Evolutionary conservation across 2,888 invertebrate genomes (phyloP), one percentile per base, ranked within the genome.

Genomic region (Ichneumoninae sp.): DNA sequence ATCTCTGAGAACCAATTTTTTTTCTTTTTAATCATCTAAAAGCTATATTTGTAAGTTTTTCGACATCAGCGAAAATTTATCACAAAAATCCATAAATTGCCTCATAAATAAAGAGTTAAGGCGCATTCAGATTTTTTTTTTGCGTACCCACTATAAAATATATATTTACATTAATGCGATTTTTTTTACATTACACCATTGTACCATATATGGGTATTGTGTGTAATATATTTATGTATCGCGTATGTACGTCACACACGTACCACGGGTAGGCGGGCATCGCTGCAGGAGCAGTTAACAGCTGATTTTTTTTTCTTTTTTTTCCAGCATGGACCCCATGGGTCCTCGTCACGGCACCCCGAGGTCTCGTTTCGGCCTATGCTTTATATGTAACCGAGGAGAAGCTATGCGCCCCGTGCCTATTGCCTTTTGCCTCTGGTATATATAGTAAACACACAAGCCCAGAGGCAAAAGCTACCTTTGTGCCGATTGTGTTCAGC

Each of bases 321-420:
- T 57, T 57, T 8, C 91, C 91, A 91, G 87, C 90, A 92, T 92
- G 89, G 91, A 92, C 88, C 92, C 92, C 92, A 90, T 89, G 92
- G 92, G 92, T 91, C 83, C 88, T 80, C 86, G 89, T 88, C 91
- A 92, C 88, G 91, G 92, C 91, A 92, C 92, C 92, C 92, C 52
- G 88, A 91, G 91, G 92, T 89, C 91, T 92, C 92, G 92, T 92
- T 92, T 88, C 91, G 88, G 90, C 89, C 91, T 91, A 92, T 91
- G 91, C 91, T 92, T 92, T 92, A 92, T 92, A 91, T 89, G 89
- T 89, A 90, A 89, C 91, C 88, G 85, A 83, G 87, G 85, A 79
- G 85, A 66, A 82, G 79, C 70, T n/a, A 33, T 54, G 83, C 71
- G 83, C 85, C 86, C 86, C 81, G 73, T 83, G 81, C 83, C 81